A percentile compares a stretch with the other conserved stretches of the same genome.
phyloP scores from a whole-genome alignment of 1,140 invertebrate genomes.

The Arion vulgaris region DNA sequence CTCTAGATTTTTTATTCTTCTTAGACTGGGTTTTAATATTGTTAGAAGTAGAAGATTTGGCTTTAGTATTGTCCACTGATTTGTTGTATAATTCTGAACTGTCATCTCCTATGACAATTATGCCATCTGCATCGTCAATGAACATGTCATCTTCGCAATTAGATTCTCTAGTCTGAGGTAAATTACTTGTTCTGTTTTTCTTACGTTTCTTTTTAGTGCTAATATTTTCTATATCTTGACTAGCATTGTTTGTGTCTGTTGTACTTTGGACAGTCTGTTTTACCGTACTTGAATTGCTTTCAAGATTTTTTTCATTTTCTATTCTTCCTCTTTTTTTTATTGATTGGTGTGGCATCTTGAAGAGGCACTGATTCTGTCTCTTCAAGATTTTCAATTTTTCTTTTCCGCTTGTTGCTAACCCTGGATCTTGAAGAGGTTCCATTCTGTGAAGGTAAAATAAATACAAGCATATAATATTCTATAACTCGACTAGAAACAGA shows the following conservation, averaged over 20 bases:
- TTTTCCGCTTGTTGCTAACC: conserved; percentile 13
- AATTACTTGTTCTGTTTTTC: too few species aligned
- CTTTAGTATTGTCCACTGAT: too few species aligned
- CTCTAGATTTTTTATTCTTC: too few species aligned
- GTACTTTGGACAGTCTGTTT: neutral
- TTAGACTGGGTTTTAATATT: too few species aligned
- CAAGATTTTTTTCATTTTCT: neutral
- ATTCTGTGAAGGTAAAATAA: neutral
- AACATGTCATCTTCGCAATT: too few species aligned
- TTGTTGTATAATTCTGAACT: too few species aligned
- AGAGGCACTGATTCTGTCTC: neutral
- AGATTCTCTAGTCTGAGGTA: too few species aligned
- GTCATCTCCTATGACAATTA: too few species aligned
- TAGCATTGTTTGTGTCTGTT: neutral
- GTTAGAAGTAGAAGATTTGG: too few species aligned
- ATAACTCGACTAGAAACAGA: too few species aligned
- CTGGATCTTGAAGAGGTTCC: neutral
- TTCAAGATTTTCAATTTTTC: neutral
- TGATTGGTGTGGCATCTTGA: neutral
- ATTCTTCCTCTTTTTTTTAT: conserved; percentile 24
- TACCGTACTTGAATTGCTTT: neutral
- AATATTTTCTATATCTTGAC: neutral
- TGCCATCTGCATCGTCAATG: too few species aligned
- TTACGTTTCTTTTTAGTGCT: too few species aligned
- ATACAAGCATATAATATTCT: neutral